These are phyloP conservation scores for Trisateles emortualis DNA, from an alignment of 2,888 invertebrate species.

Conservation along the genomic window DNA sequence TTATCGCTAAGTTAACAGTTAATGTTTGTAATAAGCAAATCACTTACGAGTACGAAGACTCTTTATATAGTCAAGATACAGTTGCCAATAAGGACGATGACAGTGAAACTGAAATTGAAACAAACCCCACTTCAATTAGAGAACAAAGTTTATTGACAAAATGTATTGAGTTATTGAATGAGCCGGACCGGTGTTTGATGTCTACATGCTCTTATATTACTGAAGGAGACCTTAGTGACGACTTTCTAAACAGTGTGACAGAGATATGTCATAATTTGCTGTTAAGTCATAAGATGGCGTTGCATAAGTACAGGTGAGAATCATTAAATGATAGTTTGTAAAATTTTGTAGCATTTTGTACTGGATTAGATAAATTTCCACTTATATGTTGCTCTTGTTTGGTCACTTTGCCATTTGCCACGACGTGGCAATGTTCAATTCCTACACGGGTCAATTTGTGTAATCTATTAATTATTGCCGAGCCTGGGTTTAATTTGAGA, in stretches of 20 bases:
- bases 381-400: too few relatives aligned
- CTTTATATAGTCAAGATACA: slow-evolving; percentile 78
- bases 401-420: too few relatives aligned
- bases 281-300: slow-evolving; percentile 92
- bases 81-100: slow-evolving; percentile 86
- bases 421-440: too few relatives aligned
- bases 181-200: slow-evolving; percentile 78
- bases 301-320: slow-evolving; percentile 93
- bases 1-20: slow-evolving; percentile 77
- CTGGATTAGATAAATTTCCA: background rate
- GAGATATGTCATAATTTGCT: slow-evolving; percentile 94
- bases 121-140: slow-evolving; percentile 74
- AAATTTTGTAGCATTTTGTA: background rate
- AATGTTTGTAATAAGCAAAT: slow-evolving; percentile 80
- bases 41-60: slow-evolving; percentile 77
- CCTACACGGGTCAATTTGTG: too few relatives aligned
- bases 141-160: slow-evolving; percentile 82
- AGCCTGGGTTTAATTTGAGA: too few relatives aligned
- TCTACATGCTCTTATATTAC: slow-evolving; percentile 80
- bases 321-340: background rate
- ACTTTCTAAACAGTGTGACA: slow-evolving; percentile 89
- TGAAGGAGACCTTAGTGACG: slow-evolving; percentile 79
- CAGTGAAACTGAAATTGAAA: slow-evolving; percentile 86
- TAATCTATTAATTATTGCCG: too few relatives aligned
- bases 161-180: slow-evolving; percentile 90